Evolutionary conservation across 53 echinoderm and acorn worm species (phyloP).

Genomic region (Paracentrotus lividus): DNA sequence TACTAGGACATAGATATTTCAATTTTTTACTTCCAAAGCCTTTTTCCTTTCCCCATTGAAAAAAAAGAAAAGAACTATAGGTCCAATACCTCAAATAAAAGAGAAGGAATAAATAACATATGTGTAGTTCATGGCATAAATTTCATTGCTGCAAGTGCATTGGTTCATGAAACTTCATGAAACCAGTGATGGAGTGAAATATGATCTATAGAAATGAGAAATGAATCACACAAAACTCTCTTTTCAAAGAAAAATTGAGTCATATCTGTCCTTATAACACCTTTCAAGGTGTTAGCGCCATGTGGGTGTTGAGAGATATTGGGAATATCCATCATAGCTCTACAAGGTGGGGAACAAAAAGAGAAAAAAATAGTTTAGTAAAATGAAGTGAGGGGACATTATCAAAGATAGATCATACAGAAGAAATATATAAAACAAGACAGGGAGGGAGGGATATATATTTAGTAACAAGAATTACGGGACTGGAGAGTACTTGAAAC

Average conservation of each 20-base stretch:
- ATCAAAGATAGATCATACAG: too few relatives aligned
- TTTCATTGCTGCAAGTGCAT: too few relatives aligned
- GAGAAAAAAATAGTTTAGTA: background rate
- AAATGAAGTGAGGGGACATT: background rate
- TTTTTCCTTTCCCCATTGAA: background rate
- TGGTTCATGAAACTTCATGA: too few relatives aligned
- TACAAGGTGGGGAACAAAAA: background rate
- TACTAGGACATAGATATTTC: background rate
- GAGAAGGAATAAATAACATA: too few relatives aligned
- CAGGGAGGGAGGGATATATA: background rate
- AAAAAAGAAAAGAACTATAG: background rate
- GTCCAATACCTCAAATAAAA: background rate
- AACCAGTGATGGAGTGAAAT: too few relatives aligned
- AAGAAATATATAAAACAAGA: background rate
- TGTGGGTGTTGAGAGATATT: constrained; percentile 30
- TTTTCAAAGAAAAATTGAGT: constrained; percentile 33
- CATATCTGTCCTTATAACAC: constrained; percentile 31
- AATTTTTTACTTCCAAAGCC: background rate
- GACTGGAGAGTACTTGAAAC: too few relatives aligned
- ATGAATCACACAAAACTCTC: background rate
- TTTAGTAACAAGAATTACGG: too few relatives aligned
- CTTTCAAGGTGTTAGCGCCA: constrained; percentile 2
- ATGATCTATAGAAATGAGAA: background rate
- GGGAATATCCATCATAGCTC: background rate
- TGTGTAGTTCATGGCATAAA: too few relatives aligned